Evolutionary conservation across 2,888 invertebrate genomes (phyloP).

Genomic region (Gastrophysa polygoni): DNA sequence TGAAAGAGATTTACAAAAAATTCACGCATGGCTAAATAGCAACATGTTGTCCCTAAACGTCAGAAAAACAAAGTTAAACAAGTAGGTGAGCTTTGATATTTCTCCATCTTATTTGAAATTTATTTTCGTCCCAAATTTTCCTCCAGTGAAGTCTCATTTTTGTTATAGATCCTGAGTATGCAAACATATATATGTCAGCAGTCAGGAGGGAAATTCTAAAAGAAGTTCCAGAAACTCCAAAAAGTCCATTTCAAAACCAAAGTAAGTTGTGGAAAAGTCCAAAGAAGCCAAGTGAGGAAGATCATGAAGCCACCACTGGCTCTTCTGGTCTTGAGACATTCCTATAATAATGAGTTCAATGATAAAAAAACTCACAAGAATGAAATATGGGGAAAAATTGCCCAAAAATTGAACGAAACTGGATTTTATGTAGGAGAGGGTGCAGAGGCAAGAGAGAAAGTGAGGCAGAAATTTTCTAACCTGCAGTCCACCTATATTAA

Average conservation of each 20-base stretch:
- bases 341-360: slow-evolving; percentile 4
- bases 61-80: no score
- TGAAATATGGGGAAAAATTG: slow-evolving; percentile 17
- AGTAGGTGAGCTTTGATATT: slow-evolving; percentile 5
- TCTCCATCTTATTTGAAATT: neutral
- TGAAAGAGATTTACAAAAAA: no score
- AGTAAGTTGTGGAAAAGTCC: slow-evolving; percentile 8
- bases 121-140: neutral
- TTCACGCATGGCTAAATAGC: no score
- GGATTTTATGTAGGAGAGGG: slow-evolving; percentile 20
- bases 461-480: slow-evolving; percentile 26
- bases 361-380: slow-evolving; percentile 24
- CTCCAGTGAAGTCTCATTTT: neutral
- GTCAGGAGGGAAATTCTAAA: slow-evolving; percentile 11
- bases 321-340: neutral
- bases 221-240: neutral
- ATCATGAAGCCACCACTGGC: slow-evolving; percentile 5
- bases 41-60: no score
- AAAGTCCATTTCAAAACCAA: neutral
- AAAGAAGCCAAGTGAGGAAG: slow-evolving; percentile 4
- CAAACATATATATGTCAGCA: slow-evolving; percentile 8
- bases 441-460: slow-evolving; percentile 22
- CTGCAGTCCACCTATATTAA: slow-evolving; percentile 23
- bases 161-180: slow-evolving; percentile 11
- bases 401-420: slow-evolving; percentile 17